These are phyloP conservation scores for Aegithalos caudatus DNA, from an alignment of 2,113 vertebrate genomes.

Conservation along the genomic window DNA sequence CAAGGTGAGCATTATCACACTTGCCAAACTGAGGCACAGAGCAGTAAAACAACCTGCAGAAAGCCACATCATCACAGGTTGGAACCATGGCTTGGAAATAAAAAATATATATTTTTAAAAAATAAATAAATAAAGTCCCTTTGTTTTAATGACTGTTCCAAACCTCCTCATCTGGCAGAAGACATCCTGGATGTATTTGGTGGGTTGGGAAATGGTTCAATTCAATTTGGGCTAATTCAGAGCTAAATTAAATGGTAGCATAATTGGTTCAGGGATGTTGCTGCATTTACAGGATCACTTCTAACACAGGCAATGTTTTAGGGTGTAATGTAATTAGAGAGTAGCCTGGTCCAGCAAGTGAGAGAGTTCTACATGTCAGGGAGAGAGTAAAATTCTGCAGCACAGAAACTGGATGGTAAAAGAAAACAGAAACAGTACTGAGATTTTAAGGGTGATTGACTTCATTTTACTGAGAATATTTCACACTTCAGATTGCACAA, in stretches of 20 bases:
- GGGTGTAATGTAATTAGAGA: not conserved
- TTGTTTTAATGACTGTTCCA: not conserved
- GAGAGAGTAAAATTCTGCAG: not conserved
- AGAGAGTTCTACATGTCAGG: not conserved
- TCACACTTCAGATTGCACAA: not conserved
- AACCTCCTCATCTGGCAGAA: not conserved
- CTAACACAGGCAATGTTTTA: not conserved
- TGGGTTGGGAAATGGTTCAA: not conserved
- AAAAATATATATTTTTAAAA: not conserved
- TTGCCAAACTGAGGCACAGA: not conserved
- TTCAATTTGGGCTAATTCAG: not conserved
- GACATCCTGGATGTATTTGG: not conserved
- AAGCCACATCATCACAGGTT: not conserved
- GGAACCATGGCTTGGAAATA: not conserved
- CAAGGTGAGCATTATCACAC: not conserved
- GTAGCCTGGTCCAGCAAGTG: not conserved
- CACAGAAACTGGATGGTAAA: not conserved
- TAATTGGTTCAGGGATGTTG: not conserved
- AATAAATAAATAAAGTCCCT: not conserved
- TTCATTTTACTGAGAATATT: not conserved
- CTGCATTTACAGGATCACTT: not conserved
- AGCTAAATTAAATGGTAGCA: slow-evolving; percentile 14
- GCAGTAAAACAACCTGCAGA: not conserved
- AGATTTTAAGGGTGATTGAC: not conserved
- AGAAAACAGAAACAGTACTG: not conserved